Base-by-base conservation (phyloP, 1,140 invertebrate genomes). In the Diorhabda carinulata region DNA sequence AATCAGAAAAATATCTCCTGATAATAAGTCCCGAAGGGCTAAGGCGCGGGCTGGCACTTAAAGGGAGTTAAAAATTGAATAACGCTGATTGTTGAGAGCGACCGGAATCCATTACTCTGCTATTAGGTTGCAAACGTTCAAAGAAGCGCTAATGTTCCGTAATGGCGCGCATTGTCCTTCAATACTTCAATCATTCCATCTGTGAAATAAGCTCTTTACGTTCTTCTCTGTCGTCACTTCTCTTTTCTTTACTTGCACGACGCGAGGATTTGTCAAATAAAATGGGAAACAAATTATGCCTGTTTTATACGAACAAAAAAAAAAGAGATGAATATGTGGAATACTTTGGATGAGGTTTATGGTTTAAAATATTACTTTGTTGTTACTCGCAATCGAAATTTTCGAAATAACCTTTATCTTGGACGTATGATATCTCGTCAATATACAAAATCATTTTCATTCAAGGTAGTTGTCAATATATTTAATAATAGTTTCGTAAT, bases 41-140 rank as follows among this genome's bases (percentile, higher is more conserved):
- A 56, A 64, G 9, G 10, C 63, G 65, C 25, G 52, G 25, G 45
- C 42, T n/a, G 57, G 71, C 64, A 73, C 74, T 76, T 73, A 70
- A 56, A 67, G 58, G 64, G 71, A 76, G 72, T 72, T 76, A 76
- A 76, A 74, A 77, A 77, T 77, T 77, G 76, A 77, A 77, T 77
- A 71, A 76, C 71, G 68, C 67, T 77, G 76, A 77, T 77, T 77
- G 76, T 77, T 72, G 73, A 77, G 74, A 71, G 73, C 74, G 76
- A 74, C 76, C 76, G 76, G 76, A 77, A 77, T 72, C 72, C 72
- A 73, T 76, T 75, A 73, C 71, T 70, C 57, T 59, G 76, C 76
- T 77, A 76, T 77, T 77, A 77, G 74, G 76, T 70, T 76, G 74
- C 76, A 77, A 77, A 77, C 76, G 76, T 73, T 76, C 76, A 77